phyloP scores from a whole-genome alignment of 2,797 vertebrate genomes.

The Garrulus glandarius region DNA sequence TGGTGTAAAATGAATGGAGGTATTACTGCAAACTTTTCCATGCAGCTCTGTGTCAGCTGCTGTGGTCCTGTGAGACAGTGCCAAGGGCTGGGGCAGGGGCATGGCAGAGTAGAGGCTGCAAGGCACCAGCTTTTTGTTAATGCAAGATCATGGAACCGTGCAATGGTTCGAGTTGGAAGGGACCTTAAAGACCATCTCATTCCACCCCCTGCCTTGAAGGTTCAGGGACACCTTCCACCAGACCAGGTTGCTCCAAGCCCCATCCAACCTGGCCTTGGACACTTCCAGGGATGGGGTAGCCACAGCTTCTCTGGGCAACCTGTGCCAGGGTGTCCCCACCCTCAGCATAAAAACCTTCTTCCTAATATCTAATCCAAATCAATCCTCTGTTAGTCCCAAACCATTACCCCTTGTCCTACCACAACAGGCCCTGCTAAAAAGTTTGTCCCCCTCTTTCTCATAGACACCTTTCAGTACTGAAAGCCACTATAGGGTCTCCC shows the following conservation, averaged over 20 bases:
- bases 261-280: accelerated
- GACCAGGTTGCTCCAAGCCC: neutral
- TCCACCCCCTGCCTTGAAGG: neutral
- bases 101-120: neutral
- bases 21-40: neutral
- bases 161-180: neutral
- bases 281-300: neutral
- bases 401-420: neutral
- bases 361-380: neutral
- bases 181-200: neutral
- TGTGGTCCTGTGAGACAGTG: neutral
- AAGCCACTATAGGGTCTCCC: neutral
- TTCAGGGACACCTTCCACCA: neutral
- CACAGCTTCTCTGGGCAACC: neutral
- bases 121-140: neutral
- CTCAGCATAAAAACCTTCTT: neutral
- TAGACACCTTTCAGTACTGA: neutral
- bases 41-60: neutral
- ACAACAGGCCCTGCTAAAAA: neutral
- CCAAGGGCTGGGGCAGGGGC: neutral
- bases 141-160: too few species aligned
- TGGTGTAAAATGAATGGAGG: neutral
- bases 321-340: neutral
- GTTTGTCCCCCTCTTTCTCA: neutral
- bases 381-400: neutral